Evolutionary conservation across 1,140 invertebrate species (phyloP).

Genomic region (Metaphire vulgaris): DNA sequence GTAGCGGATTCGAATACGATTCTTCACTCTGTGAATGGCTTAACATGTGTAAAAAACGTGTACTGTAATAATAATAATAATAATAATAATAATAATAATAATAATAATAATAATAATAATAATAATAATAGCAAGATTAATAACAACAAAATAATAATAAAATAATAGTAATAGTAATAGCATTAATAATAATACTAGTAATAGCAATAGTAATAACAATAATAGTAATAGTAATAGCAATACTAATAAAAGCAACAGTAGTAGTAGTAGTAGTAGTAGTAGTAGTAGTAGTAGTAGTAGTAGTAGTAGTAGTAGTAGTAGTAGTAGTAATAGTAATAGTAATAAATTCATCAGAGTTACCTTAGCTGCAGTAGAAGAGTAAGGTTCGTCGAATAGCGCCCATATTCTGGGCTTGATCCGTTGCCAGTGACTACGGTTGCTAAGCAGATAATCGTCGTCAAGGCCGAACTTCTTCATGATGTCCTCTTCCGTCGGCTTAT

Average conservation of each 20-base stretch:
- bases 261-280: conserved; percentile 8
- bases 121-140: too few species aligned
- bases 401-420: conserved; percentile 29
- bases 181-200: too few species aligned
- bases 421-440: conserved; percentile 26
- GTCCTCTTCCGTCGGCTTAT: conserved; percentile 28
- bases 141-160: too few species aligned
- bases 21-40: too few species aligned
- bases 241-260: too few species aligned
- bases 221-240: conserved; percentile 1
- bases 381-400: conserved; percentile 58
- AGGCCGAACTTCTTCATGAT: conserved; percentile 30
- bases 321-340: conserved; percentile 4
- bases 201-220: not conserved
- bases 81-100: too few species aligned
- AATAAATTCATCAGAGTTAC: too few species aligned
- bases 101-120: not conserved
- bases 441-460: conserved; percentile 24
- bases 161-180: too few species aligned
- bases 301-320: conserved; percentile 7
- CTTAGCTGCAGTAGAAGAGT: conserved; percentile 32
- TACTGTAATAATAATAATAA: too few species aligned
- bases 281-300: conserved; percentile 8
- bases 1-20: too few species aligned
- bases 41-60: too few species aligned